These are phyloP conservation scores for Seriola rivoliana DNA, from an alignment of 2,113 vertebrate species.

Conservation along the genomic window DNA sequence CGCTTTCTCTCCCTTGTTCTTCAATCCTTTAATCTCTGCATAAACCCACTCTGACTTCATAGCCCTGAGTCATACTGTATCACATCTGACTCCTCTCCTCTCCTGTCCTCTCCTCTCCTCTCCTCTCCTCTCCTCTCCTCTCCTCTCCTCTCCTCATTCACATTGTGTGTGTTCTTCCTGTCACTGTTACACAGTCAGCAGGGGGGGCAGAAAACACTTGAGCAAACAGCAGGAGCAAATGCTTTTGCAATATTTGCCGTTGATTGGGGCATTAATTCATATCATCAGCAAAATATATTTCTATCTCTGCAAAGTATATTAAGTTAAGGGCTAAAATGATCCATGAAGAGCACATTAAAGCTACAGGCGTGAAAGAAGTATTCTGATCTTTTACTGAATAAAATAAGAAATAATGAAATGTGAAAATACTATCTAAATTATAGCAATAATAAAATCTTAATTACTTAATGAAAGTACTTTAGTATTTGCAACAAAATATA, in stretches of 20 bases:
- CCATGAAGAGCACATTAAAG: background rate
- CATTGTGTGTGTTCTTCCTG: slow-evolving; percentile 31
- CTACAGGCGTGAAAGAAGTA: background rate
- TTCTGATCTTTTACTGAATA: background rate
- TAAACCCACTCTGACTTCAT: slow-evolving; percentile 73
- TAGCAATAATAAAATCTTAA: background rate
- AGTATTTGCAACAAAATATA: no score
- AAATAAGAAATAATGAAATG: background rate
- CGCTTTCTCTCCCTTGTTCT: slow-evolving; percentile 61
- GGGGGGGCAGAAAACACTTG: slow-evolving; percentile 39
- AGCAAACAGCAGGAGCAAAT: background rate
- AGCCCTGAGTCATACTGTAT: slow-evolving; percentile 77
- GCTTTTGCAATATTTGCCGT: background rate
- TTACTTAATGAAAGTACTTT: no score
- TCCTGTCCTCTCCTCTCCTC: slow-evolving; percentile 42
- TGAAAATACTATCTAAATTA: background rate
- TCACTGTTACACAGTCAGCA: slow-evolving; percentile 50
- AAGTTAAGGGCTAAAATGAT: background rate
- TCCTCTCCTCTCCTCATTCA: slow-evolving; percentile 27
- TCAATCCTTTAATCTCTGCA: slow-evolving; percentile 77
- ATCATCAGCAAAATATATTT: background rate
- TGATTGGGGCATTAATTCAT: background rate
- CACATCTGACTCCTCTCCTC: slow-evolving; percentile 52
- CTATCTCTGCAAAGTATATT: background rate
- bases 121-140: slow-evolving; percentile 43